Conservation (phyloP, 2,797 vertebrate species). For the Discoglossus pictus region DNA sequence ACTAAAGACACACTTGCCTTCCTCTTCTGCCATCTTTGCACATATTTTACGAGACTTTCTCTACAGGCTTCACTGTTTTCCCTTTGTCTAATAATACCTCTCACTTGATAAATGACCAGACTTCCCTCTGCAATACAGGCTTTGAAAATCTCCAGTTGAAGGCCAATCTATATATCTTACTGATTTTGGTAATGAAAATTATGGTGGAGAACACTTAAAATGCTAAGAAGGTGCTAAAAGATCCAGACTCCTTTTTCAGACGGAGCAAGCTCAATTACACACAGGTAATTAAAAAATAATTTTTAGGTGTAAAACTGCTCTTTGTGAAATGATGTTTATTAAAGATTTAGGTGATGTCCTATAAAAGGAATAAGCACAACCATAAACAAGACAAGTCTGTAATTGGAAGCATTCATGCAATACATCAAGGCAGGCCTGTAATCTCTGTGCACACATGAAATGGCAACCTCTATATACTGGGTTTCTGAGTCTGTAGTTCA, state of each 20-base stretch:
- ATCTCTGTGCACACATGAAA: too few relatives aligned
- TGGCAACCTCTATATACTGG: too few relatives aligned
- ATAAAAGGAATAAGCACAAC: slow-evolving; percentile 56
- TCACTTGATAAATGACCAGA: too few relatives aligned
- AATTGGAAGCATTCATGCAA: slow-evolving; percentile 51
- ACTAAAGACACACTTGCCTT: too few relatives aligned
- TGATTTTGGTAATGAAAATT: neutral
- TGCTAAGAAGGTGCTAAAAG: neutral
- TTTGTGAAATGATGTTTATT: slow-evolving; percentile 51
- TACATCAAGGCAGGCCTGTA: too few relatives aligned
- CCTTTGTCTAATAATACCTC: too few relatives aligned
- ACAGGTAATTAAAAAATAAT: slow-evolving; percentile 37
- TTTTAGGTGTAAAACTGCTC: slow-evolving; percentile 34
- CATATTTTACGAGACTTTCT: too few relatives aligned
- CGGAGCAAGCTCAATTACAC: slow-evolving; percentile 19
- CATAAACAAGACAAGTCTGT: slow-evolving; percentile 57
- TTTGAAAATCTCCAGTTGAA: neutral
- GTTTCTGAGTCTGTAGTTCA: too few relatives aligned
- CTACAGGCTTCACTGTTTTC: too few relatives aligned
- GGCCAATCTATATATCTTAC: neutral
- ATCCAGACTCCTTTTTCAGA: neutral
- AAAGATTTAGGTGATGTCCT: slow-evolving; percentile 40
- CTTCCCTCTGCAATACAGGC: too few relatives aligned
- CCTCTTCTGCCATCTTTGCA: too few relatives aligned
- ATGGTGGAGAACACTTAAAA: neutral